Base-by-base conservation (phyloP, 2,797 vertebrate species). In the Buphagus erythrorhynchus region DNA sequence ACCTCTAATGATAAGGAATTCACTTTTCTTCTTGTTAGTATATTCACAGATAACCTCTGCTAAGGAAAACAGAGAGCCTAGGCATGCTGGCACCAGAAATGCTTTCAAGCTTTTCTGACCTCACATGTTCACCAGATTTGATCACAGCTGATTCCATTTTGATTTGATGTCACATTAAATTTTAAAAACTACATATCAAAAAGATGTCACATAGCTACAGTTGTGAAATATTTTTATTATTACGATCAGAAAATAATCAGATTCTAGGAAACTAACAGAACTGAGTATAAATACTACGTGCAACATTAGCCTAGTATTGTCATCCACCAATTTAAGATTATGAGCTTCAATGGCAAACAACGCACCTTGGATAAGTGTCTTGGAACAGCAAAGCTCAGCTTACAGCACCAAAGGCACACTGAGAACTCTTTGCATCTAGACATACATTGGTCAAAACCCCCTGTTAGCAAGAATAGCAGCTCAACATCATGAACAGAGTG, bases 141-240 rank as follows among this genome's bases (percentile, higher is more conserved):
- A 86, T 21, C 22, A 51, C 19, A 73, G 40, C 7, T 22, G 33
- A 66, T 66, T 28, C 13, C 40, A 54, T 46, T 55, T 38, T 78
- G 33, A 55, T 66, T 55, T 66, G 22, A 22, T 22, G 19, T 0
- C 19, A 55, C 52, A 57, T 42, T 26, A 5, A 33, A n/a, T 61
- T 78, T 62, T 55, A 61, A 1, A 3, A 63, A 48, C 4, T 45
- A 62, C 13, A 43, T 3, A 35, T n/a, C 36, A 72, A 72, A 55
- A 80, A 77, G 16, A 66, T 13, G 13, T 28, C 38, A 62, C 0
- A 0, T 11, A 74, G 35, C 28, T 18, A 86, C 1, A 17, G 25
- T 8, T 88, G 49, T 29, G 10, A 82, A 76, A 10, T 36, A 77
- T 26, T 90, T 86, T 57, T 45, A 49, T 57, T 66, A 28, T 2